Percentiles rank a stretch among this genome's conserved stretches.
These are phyloP conservation scores for Azemiops feae DNA, from an alignment of 2,113 vertebrate genomes.

Conservation along the genomic window DNA sequence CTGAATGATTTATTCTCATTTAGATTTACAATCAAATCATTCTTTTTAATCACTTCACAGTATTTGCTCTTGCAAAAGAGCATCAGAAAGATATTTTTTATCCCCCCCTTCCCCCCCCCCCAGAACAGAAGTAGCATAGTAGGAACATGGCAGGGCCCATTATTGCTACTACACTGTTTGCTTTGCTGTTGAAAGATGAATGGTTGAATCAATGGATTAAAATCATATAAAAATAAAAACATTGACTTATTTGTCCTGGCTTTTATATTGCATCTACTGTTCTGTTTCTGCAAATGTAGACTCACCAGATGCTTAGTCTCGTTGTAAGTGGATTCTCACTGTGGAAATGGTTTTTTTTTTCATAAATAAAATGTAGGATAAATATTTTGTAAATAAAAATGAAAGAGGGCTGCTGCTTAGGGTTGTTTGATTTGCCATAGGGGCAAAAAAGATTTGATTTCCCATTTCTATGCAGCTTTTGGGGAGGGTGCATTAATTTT, in stretches of 20 bases:
- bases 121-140: too few species aligned
- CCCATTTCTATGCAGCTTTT: background rate
- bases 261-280: background rate
- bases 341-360: too few species aligned
- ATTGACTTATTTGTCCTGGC: background rate
- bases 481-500: background rate
- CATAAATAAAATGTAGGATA: too few species aligned
- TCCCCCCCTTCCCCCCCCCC: too few species aligned
- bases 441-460: background rate
- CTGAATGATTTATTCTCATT: background rate
- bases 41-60: background rate
- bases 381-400: too few species aligned
- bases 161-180: too few species aligned
- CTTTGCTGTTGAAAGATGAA: too few species aligned
- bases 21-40: background rate
- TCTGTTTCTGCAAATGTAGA: background rate
- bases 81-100: too few species aligned
- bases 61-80: background rate
- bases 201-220: too few species aligned
- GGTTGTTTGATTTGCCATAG: background rate
- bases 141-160: too few species aligned
- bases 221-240: too few species aligned
- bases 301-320: background rate
- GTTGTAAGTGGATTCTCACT: background rate
- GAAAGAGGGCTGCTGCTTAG: background rate